Evolutionary conservation across 2,888 invertebrate species (phyloP), one percentile per base, ranked within the genome.

Genomic region (Tortrix viridana): DNA sequence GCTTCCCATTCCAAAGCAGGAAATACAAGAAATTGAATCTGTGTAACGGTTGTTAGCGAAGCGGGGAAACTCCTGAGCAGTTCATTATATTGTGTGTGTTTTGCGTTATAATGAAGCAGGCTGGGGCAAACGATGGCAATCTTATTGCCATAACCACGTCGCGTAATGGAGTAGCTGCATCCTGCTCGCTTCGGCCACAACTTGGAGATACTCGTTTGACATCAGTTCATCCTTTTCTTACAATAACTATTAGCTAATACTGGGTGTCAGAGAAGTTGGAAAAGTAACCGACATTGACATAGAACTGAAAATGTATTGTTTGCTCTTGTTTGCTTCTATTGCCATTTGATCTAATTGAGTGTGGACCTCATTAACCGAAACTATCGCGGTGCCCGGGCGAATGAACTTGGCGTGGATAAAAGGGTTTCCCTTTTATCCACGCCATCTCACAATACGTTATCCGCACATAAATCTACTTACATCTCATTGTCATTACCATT

Each of bases 131-230:
- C 71, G 86, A 87, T 85, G 75, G 74, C 74, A 82, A 87, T 88
- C 85, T 86, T 77, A 79, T 79, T 79, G 74, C 78, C 72, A 74
- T 81, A 82, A 78, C 79, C 76, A 74, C 76, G 76, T 74, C 76
- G 76, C 81, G 84, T 89, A 88, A 86, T 84, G 73, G 79, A 82
- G 85, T 80, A 85, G 75, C 75, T 48, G 79, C 79, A 75, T 72
- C 65, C 69, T 66, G 69, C 41, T 41, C 53, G 63, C 56, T 6
- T 12, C 44, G 22, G 44, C 26, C 12, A 12, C 12, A 32, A 32
- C 32, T 32, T 32, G 32, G 3, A 19, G 9, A 12, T 46, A 12
- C 41, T 41, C 6, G 41, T 18, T 46, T 18, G 46, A 18, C 16
- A 46, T 18, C 18, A 0, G 46, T 9, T 18, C 16, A 9, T 20